Percentiles rank a stretch among this genome's conserved stretches.
phyloP scores from a whole-genome alignment of 1,140 invertebrate genomes.

The Anoplolepis gracilipes region DNA sequence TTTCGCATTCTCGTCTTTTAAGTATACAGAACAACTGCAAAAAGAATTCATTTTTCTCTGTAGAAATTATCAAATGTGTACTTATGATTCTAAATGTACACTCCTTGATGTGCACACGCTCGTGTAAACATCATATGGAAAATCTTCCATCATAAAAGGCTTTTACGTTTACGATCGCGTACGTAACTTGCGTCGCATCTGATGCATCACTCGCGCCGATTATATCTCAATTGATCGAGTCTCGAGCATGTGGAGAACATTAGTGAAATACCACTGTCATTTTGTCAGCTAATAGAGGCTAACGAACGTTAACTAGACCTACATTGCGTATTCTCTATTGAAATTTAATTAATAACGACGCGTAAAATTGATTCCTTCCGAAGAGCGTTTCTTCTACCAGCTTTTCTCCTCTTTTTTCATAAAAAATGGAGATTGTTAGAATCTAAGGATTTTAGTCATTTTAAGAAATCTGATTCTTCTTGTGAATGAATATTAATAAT shows the following conservation, averaged over 20 bases:
- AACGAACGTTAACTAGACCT: conserved; percentile 50
- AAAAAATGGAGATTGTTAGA: neutral
- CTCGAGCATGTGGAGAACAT: conserved; percentile 35
- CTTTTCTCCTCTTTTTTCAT: neutral
- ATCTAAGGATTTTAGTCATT: neutral
- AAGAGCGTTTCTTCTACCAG: neutral
- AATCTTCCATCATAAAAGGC: conserved; percentile 27
- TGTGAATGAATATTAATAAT: neutral
- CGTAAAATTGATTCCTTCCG: neutral
- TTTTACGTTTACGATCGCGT: conserved; percentile 40
- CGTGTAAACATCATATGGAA: conserved; percentile 9
- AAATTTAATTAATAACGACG: conserved; percentile 27
- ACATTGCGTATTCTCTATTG: conserved; percentile 45
- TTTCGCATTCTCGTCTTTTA: neutral
- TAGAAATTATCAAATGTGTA: neutral
- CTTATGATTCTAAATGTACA: neutral
- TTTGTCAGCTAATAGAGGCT: conserved; percentile 58
- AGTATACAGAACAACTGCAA: neutral
- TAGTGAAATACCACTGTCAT: conserved; percentile 48
- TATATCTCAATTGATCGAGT: conserved; percentile 41
- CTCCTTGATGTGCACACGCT: neutral
- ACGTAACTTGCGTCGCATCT: conserved; percentile 35
- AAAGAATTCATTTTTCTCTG: neutral
- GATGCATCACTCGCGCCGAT: conserved; percentile 32
- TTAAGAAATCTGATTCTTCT: neutral